A percentile compares a stretch with the other conserved stretches of the same genome.
Evolutionary conservation across 2,113 vertebrate genomes (phyloP).

Genomic region (Cyphomyrus discorhynchus): DNA sequence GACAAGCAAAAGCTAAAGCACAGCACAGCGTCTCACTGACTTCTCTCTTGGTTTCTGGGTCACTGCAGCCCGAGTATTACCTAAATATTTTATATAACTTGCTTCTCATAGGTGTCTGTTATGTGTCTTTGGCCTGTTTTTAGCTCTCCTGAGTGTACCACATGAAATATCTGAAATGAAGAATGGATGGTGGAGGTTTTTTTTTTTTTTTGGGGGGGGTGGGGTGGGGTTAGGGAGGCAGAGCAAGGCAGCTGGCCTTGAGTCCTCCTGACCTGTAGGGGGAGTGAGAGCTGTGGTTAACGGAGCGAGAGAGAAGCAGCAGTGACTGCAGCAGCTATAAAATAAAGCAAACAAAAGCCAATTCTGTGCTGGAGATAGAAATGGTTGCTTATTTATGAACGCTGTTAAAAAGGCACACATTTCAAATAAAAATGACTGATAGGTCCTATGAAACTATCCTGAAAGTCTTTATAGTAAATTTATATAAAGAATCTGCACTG

Average conservation of each 20-base stretch:
- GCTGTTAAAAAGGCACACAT: background rate
- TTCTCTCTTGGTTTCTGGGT: background rate
- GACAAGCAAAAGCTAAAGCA: background rate
- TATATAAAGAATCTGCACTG: background rate
- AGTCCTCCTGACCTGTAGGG: background rate
- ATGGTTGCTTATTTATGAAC: background rate
- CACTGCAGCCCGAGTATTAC: background rate
- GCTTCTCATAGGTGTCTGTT: background rate
- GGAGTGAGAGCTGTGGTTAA: background rate
- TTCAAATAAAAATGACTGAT: background rate
- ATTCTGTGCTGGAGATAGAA: background rate
- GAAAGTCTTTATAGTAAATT: background rate
- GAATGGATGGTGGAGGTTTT: background rate
- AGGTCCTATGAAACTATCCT: background rate
- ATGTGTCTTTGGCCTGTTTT: background rate
- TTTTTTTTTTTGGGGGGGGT: background rate
- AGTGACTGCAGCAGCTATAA: background rate
- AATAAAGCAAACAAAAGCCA: background rate
- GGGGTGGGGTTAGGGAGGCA: background rate
- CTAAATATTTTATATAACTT: background rate
- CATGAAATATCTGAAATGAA: background rate
- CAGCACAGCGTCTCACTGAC: background rate
- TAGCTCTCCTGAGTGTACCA: background rate
- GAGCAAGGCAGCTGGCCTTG: background rate
- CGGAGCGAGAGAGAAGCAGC: background rate